These are phyloP conservation scores for Folsomia candida DNA, from an alignment of 2,888 invertebrate genomes.

Conservation along the genomic window DNA sequence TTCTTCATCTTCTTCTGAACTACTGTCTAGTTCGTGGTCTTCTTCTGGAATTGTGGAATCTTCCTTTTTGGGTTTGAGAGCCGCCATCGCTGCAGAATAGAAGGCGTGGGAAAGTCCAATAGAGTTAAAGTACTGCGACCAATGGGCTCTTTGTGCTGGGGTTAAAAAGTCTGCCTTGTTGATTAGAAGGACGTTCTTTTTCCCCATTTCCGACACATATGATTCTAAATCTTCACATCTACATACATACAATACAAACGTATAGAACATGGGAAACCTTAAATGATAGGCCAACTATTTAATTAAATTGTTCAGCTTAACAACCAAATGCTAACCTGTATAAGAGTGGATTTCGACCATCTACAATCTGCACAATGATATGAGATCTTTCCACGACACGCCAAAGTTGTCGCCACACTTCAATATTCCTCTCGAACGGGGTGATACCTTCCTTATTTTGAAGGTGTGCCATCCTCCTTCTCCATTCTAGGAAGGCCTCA, in stretches of 20 bases:
- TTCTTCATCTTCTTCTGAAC: constrained; percentile 18
- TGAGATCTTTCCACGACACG: constrained; percentile 94
- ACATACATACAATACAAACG: constrained; percentile 1
- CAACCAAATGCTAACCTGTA: constrained; percentile 61
- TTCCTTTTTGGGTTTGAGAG: constrained; percentile 13
- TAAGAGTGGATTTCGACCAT: constrained; percentile 91
- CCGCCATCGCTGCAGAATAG: constrained; percentile 72
- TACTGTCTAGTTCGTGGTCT: constrained; percentile 43
- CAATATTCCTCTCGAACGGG: constrained; percentile 95
- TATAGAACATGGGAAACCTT: not conserved
- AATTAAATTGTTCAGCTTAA: too few species aligned
- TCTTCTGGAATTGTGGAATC: constrained; percentile 50
- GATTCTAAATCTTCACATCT: constrained; percentile 81
- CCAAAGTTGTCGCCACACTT: constrained; percentile 99
- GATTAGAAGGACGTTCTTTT: constrained; percentile 78
- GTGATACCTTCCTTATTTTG: constrained; percentile 82
- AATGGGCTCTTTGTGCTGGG: constrained; percentile 71
- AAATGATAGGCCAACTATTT: not conserved
- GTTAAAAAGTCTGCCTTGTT: constrained; percentile 95
- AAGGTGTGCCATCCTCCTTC: constrained; percentile 73
- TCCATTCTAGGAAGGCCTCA: constrained; percentile 85
- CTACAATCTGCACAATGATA: constrained; percentile 88
- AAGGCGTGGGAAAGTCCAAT: constrained; percentile 74
- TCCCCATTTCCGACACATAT: constrained; percentile 78
- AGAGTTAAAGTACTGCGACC: constrained; percentile 80